A percentile compares a stretch with the other conserved stretches of the same genome.
Evolutionary conservation across 2,113 vertebrate genomes (phyloP).

Genomic region (Chamaetylas fuelleborni): DNA sequence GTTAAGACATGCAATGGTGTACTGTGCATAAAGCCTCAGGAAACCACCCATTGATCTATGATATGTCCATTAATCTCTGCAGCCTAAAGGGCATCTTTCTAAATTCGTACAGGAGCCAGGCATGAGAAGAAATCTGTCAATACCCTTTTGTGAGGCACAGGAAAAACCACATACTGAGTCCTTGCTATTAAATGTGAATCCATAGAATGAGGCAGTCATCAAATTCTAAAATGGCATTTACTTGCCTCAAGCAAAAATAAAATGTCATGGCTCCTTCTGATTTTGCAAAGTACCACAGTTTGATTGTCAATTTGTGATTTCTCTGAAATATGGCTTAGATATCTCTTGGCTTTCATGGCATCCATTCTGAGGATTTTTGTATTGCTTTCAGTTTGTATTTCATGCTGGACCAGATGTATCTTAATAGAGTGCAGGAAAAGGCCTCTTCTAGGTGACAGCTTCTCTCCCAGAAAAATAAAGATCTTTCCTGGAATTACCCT

Average conservation of each 20-base stretch:
- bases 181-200: constrained; percentile 11
- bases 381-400: neutral
- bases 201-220: neutral
- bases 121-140: constrained; percentile 25
- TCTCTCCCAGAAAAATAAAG: neutral
- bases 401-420: neutral
- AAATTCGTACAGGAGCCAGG: constrained; percentile 25
- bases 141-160: neutral
- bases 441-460: neutral
- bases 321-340: neutral
- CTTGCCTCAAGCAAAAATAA: neutral
- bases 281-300: constrained; percentile 1
- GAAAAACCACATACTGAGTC: neutral
- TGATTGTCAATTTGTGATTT: neutral
- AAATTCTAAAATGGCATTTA: constrained; percentile 32
- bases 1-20: neutral
- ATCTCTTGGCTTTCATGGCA: neutral
- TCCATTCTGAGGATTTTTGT: neutral
- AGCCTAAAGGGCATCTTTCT: constrained; percentile 49
- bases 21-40: neutral
- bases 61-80: constrained; percentile 30
- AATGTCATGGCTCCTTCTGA: neutral
- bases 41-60: constrained; percentile 15
- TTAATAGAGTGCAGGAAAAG: neutral
- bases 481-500: neutral